A percentile compares a stretch with the other conserved stretches of the same genome.
These are phyloP conservation scores for Arctia plantaginis DNA, from an alignment of 2,888 invertebrate genomes.

Conservation along the genomic window DNA sequence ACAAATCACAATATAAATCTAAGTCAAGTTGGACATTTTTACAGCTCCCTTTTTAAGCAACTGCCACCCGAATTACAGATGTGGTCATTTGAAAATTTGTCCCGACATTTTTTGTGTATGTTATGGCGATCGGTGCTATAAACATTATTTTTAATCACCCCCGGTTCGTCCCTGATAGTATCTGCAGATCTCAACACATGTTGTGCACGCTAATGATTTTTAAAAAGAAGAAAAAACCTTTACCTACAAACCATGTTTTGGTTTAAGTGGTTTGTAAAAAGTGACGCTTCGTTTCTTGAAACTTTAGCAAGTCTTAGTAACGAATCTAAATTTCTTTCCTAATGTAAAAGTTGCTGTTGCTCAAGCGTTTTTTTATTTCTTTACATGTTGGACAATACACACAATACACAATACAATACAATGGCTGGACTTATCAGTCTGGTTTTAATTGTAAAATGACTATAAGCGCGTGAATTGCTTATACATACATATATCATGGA, in stretches of 20 bases:
- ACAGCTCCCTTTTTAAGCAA: constrained; percentile 34
- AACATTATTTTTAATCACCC: constrained; percentile 75
- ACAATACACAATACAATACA: no score
- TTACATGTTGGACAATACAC: no score
- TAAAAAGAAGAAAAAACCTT: constrained; percentile 58
- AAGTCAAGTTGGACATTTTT: constrained; percentile 20
- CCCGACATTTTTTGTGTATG: constrained; percentile 58
- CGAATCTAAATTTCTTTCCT: background rate
- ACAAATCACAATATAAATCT: constrained; percentile 9
- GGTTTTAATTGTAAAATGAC: background rate
- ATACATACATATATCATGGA: no score
- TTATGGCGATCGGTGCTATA: constrained; percentile 58
- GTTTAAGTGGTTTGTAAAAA: constrained; percentile 34
- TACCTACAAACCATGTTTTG: constrained; percentile 43
- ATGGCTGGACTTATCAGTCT: background rate
- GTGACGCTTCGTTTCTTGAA: background rate
- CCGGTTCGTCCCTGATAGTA: constrained; percentile 65
- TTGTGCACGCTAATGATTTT: constrained; percentile 77
- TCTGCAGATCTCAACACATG: constrained; percentile 74
- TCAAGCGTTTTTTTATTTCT: no score
- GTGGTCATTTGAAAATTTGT: constrained; percentile 66
- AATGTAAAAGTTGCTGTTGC: background rate
- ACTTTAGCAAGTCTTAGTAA: background rate
- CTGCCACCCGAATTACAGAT: constrained; percentile 38
- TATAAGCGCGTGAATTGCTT: no score